Percentiles rank a stretch among this genome's conserved stretches.
Evolutionary conservation across 2,113 vertebrate species (phyloP).

Genomic region (Myrmecobius fasciatus): DNA sequence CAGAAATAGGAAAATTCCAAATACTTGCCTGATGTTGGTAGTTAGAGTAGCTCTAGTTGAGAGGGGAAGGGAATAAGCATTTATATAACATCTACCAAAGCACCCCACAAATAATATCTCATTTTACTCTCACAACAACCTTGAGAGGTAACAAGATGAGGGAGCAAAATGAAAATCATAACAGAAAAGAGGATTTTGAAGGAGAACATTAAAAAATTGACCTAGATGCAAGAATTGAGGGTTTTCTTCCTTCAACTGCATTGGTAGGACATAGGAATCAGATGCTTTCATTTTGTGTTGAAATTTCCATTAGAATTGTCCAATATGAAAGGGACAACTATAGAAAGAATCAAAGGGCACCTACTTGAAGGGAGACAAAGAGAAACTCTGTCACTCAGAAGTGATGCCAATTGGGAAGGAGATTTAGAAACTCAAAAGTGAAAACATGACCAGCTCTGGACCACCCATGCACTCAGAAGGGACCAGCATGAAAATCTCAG

Average conservation of each 20-base stretch:
- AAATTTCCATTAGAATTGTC: background rate
- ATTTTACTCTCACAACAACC: background rate
- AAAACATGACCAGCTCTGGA: background rate
- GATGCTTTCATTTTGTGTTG: background rate
- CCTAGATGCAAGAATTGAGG: background rate
- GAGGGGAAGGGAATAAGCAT: background rate
- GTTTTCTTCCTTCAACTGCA: background rate
- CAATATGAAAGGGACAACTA: background rate
- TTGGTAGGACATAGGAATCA: background rate
- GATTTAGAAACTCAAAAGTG: background rate
- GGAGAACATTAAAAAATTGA: background rate
- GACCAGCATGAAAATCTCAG: background rate
- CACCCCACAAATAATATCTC: background rate
- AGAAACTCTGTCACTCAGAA: background rate
- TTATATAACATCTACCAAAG: background rate
- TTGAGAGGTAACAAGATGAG: background rate
- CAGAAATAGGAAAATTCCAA: background rate
- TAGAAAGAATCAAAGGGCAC: background rate
- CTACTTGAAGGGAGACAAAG: background rate
- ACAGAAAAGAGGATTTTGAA: background rate
- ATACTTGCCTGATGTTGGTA: background rate
- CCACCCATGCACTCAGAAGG: background rate
- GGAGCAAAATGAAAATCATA: background rate
- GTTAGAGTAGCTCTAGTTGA: background rate
- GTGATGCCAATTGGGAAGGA: background rate